phyloP scores from a whole-genome alignment of 2,888 invertebrate genomes.

The Drosophila prostipennis region DNA sequence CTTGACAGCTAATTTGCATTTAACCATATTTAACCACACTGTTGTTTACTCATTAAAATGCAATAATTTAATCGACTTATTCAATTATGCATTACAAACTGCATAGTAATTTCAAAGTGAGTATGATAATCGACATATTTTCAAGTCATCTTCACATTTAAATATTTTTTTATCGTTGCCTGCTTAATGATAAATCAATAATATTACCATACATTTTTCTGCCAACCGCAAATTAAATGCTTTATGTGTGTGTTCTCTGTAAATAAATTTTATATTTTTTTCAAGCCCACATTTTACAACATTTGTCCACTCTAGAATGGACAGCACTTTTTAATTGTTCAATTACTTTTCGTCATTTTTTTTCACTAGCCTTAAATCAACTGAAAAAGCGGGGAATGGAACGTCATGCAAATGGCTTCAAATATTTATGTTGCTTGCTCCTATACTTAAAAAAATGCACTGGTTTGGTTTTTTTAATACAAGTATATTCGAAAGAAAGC shows the following conservation, averaged over 20 bases:
- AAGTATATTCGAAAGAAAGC: slow-evolving; percentile 4
- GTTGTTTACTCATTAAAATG: slow-evolving; percentile 43
- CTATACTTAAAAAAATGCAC: slow-evolving; percentile 13
- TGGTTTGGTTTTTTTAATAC: slow-evolving; percentile 12
- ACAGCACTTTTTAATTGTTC: slow-evolving; percentile 36
- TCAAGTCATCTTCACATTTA: slow-evolving; percentile 29
- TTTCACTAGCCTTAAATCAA: slow-evolving; percentile 32
- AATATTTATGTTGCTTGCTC: slow-evolving; percentile 33
- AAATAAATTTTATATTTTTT: slow-evolving; percentile 31
- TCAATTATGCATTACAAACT: slow-evolving; percentile 48
- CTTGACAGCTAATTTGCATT: slow-evolving; percentile 23
- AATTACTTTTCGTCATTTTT: slow-evolving; percentile 37
- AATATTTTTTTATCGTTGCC: slow-evolving; percentile 20
- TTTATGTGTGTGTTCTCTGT: slow-evolving; percentile 15
- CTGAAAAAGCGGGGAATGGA: slow-evolving; percentile 24
- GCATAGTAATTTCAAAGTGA: slow-evolving; percentile 20
- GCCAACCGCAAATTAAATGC: slow-evolving; percentile 20
- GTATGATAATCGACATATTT: slow-evolving; percentile 35
- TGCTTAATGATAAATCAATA: slow-evolving; percentile 50
- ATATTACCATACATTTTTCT: slow-evolving; percentile 9
- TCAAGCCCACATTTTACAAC: slow-evolving; percentile 11
- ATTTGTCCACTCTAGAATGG: slow-evolving; percentile 20
- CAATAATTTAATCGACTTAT: slow-evolving; percentile 48
- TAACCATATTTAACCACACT: slow-evolving; percentile 22
- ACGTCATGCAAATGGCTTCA: slow-evolving; percentile 43